Evolutionary conservation across 2,797 vertebrate genomes (phyloP), one percentile per base, ranked within the genome.

Genomic region (Clarias laeviceps): DNA sequence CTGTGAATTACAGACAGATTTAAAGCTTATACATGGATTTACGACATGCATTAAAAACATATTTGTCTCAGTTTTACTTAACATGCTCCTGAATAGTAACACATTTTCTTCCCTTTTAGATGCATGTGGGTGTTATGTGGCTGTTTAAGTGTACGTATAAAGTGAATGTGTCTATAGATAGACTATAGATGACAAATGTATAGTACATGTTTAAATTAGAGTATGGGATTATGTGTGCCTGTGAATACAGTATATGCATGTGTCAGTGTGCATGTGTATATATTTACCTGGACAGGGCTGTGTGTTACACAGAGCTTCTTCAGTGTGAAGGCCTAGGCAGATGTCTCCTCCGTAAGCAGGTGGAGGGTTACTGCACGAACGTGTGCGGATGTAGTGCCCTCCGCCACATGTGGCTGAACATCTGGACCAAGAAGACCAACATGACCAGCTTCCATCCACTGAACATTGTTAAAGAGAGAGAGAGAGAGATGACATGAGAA

Each of bases 401-500:
- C 97, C 97, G 27, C 97, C 98, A n/a, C 98, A 99, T 0, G 97
- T 98, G 22, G 98, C 96, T 0, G 98, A 99, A 90, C 98, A 99
- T 91, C 97, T 97, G 2, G 98, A 98, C 98, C 98, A 99, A 4
- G 97, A 93, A 0, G 98, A 97, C 98, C 98, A 99, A 90, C 98
- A 99, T 0, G 98, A 98, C 98, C 98, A 99, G 86, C 96, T 92
- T 59, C 98, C 98, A 8, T 99, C 98, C 96, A 99, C 98, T 99
- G 87, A 37, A 88, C 27, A 83, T 92, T 37, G 80, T 40, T 0
- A 89, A 70, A 85, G 18, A 80, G 29, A 70, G 54, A 78, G 14
- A 79, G 3, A 65, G 18, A 59, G 65, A n/a, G 12, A 61, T 5
- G 1, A 7, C n/a, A 32, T 50, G 17, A 66, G 62, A 66, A 80